A percentile compares a stretch with the other conserved stretches of the same genome.
These are phyloP conservation scores for Poecilia picta DNA, from an alignment of 2,797 vertebrate genomes.

Conservation along the genomic window DNA sequence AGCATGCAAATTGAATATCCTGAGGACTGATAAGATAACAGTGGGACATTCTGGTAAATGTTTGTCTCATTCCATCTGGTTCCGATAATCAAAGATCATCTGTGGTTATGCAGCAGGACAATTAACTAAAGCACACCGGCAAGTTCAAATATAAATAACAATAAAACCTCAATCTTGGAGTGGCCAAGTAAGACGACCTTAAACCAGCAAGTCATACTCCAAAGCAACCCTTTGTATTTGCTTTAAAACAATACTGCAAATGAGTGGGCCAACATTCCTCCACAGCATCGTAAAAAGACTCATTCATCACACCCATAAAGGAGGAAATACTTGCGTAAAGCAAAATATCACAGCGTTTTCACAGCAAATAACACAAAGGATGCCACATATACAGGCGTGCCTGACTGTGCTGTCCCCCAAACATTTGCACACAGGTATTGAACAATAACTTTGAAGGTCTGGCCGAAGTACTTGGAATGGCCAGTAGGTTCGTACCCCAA, in stretches of 20 bases:
- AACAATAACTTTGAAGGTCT: conserved; percentile 60
- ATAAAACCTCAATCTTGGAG: background rate
- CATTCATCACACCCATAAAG: background rate
- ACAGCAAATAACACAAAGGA: conserved; percentile 20
- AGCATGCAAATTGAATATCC: background rate
- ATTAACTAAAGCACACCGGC: background rate
- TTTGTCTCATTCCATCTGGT: background rate
- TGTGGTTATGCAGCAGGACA: background rate
- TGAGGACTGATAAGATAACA: background rate
- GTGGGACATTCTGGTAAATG: background rate
- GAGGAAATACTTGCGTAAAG: background rate
- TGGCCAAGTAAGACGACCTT: background rate
- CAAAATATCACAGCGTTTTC: background rate
- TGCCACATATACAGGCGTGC: conserved; percentile 2
- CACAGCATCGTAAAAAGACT: background rate
- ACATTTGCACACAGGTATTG: conserved; percentile 46
- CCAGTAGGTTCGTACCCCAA: conserved; percentile 62
- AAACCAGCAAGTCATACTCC: background rate
- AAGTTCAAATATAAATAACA: background rate
- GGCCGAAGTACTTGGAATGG: conserved; percentile 66
- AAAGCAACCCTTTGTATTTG: background rate
- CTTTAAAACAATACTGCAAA: background rate
- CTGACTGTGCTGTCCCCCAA: conserved; percentile 11
- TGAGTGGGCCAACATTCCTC: background rate
- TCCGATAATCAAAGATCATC: background rate